These are phyloP conservation scores for Gavia stellata DNA, from an alignment of 2,113 vertebrate species.

Conservation along the genomic window DNA sequence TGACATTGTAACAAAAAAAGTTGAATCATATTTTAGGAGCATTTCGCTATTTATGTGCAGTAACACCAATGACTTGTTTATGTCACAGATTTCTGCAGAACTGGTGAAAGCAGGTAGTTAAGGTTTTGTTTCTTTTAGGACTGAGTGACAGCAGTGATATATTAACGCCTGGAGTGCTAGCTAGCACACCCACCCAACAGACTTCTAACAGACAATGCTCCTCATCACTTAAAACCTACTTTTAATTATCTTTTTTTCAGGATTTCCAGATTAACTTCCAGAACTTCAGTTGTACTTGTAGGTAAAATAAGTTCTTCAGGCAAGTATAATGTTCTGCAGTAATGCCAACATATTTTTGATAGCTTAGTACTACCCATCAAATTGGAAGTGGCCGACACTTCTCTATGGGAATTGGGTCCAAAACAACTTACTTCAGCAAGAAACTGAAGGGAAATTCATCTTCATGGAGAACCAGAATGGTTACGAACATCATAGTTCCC, in stretches of 20 bases:
- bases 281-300: neutral
- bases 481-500: rapidly evolving
- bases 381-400: neutral
- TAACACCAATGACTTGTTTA: neutral
- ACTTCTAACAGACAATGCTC: neutral
- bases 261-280: neutral
- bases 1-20: neutral
- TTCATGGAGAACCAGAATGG: neutral
- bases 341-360: neutral
- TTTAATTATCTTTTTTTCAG: neutral
- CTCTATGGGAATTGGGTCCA: neutral
- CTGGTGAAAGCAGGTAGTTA: neutral
- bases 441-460: neutral
- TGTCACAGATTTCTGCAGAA: neutral
- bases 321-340: neutral
- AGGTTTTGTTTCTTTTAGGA: neutral
- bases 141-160: neutral
- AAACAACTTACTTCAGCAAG: neutral
- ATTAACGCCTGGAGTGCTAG: neutral
- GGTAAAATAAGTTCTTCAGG: neutral
- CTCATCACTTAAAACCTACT: neutral
- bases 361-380: neutral
- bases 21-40: neutral
- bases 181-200: neutral
- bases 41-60: neutral